Percentiles rank a stretch among this genome's conserved stretches.
phyloP scores from a whole-genome alignment of 2,797 vertebrate species.

The Macropus fuliginosus region DNA sequence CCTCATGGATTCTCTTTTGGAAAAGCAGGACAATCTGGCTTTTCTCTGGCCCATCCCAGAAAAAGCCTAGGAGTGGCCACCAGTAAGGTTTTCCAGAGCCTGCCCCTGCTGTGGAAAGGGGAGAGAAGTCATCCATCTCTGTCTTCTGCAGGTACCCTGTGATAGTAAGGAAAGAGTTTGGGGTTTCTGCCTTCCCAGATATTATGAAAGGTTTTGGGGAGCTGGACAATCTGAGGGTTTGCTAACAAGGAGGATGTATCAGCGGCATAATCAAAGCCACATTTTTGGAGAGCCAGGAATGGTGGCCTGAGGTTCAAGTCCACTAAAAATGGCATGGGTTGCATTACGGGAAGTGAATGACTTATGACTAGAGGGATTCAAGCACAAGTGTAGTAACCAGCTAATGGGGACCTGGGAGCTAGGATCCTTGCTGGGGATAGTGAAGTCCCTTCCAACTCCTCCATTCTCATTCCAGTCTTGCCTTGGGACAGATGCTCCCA shows the following conservation, averaged over 20 bases:
- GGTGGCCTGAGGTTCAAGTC: not conserved
- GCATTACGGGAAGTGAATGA: not conserved
- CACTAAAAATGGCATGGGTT: not conserved
- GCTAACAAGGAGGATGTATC: not conserved
- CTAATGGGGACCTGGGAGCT: not conserved
- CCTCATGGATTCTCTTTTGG: not conserved
- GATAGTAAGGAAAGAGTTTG: not conserved
- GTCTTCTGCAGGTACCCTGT: accelerated
- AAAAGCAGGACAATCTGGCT: not conserved
- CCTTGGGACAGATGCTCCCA: not conserved
- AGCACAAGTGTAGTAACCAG: not conserved
- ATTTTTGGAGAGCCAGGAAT: not conserved
- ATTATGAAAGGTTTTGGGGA: not conserved
- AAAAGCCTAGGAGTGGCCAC: not conserved
- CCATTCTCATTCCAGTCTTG: not conserved
- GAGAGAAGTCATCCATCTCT: not conserved
- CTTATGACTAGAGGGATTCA: not conserved
- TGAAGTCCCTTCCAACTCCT: not conserved
- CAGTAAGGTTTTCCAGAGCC: not conserved
- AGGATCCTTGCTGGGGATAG: not conserved
- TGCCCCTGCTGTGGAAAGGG: not conserved
- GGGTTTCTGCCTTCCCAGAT: not conserved
- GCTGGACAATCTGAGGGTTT: not conserved
- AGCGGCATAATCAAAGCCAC: not conserved
- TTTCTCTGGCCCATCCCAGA: not conserved